These are phyloP conservation scores for Pseudolycoriella hygida DNA, from an alignment of 2,888 invertebrate species.

Conservation along the genomic window DNA sequence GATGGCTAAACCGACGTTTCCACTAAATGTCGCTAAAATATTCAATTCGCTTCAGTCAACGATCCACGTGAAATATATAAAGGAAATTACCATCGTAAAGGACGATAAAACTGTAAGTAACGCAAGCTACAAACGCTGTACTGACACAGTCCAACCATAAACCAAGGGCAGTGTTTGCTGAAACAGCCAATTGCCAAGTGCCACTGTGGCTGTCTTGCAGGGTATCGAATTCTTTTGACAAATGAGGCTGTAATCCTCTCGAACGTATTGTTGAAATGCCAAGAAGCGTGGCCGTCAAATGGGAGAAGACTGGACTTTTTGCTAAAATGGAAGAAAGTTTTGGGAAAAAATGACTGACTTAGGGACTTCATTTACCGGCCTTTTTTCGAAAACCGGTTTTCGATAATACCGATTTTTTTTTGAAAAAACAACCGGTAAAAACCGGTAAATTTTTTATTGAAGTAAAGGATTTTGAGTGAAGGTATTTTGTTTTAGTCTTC, in stretches of 20 bases:
- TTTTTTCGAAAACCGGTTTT: too few relatives aligned
- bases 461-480: too few relatives aligned
- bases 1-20: conserved; percentile 53
- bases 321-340: not conserved
- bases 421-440: too few relatives aligned
- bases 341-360: not conserved
- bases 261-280: conserved; percentile 71
- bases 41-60: not conserved
- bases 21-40: conserved; percentile 32
- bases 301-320: conserved; percentile 64
- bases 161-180: conserved; percentile 36
- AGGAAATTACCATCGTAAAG: conserved; percentile 13
- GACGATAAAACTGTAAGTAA: conserved; percentile 37
- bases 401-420: too few relatives aligned
- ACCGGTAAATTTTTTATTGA: too few relatives aligned
- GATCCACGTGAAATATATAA: not conserved
- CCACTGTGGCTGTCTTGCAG: conserved; percentile 32
- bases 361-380: too few relatives aligned
- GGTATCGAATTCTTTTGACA: conserved; percentile 47
- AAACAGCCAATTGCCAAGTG: conserved; percentile 8
- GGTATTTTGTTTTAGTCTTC: too few relatives aligned
- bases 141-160: conserved; percentile 48
- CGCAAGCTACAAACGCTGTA: conserved; percentile 37
- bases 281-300: conserved; percentile 58
- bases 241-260: conserved; percentile 24